A percentile compares a stretch with the other conserved stretches of the same genome.
Evolutionary conservation across 2,888 invertebrate genomes (phyloP).

Genomic region (Alloplasta piceator): DNA sequence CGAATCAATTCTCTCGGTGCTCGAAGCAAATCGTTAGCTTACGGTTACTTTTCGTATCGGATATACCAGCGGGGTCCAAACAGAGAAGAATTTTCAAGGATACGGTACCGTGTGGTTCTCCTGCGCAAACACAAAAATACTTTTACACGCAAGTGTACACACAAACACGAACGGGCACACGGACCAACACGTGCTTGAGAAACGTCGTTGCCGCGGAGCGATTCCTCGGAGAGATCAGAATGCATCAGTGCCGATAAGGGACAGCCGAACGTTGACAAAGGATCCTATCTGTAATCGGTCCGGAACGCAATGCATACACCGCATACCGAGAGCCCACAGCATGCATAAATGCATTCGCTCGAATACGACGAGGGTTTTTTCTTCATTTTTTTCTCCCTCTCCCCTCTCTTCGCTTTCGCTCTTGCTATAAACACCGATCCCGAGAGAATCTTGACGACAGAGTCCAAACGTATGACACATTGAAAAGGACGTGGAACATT

Average conservation of each 20-base stretch:
- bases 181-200: constrained; percentile 21
- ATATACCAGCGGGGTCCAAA: constrained; percentile 26
- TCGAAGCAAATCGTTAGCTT: neutral
- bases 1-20: too few species aligned
- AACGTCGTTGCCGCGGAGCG: constrained; percentile 36
- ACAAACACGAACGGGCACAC: constrained; percentile 16
- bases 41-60: constrained; percentile 40
- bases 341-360: constrained; percentile 78
- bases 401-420: neutral
- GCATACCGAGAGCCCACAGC: constrained; percentile 73
- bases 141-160: neutral
- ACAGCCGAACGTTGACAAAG: constrained; percentile 77
- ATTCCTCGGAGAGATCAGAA: constrained; percentile 74
- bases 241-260: constrained; percentile 75
- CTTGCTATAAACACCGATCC: constrained; percentile 26
- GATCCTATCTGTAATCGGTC: constrained; percentile 78
- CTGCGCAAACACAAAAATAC: neutral
- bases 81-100: constrained; percentile 55
- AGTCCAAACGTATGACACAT: constrained; percentile 1
- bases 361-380: constrained; percentile 39
- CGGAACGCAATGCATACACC: constrained; percentile 73
- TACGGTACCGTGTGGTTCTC: constrained; percentile 25
- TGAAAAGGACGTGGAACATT: neutral
- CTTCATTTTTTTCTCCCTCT: constrained; percentile 9
- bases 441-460: constrained; percentile 19